Evolutionary conservation across 2,888 invertebrate species (phyloP), one percentile per base, ranked within the genome.

Genomic region (Malacosoma neustria): DNA sequence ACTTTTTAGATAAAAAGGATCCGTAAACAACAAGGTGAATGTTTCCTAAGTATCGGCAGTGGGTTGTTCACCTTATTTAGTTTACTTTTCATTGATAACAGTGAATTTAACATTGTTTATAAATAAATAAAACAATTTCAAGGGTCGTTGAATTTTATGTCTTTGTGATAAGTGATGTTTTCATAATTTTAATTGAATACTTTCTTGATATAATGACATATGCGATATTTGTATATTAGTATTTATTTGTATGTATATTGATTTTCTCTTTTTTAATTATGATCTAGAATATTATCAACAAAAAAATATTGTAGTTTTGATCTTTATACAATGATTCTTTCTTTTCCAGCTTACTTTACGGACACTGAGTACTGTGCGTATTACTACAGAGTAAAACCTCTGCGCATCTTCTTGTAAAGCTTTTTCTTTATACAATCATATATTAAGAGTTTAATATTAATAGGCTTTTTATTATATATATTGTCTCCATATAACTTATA

Each of bases 11-110:
- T 71, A 66, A 62, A 56, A 60, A 57, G n/a, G n/a, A n/a, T 46
- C 45, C 35, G 57, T 59, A 69, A 71, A 72, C 65, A 72, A 39
- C 43, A 53, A 62, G 63, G 61, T 66, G 57, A 70, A 68, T 39
- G 65, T 38, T 61, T 68, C 51, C 39, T 51, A 51, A 53, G 56
- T 60, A 53, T 45, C 49, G 46, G 45, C 42, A 49, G 43, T 48
- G 46, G 40, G 52, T 45, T 49, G 50, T 49, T 54, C 51, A 47
- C 52, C 33, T 43, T 33, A 45, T 46, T 14, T 30, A 22, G 22
- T 22, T 22, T 22, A 7, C 6, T 22, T 22, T 22, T 7, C 7
- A 22, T 22, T 22, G 22, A 22, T 22, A 22, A 22, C 9, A 22
- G 9, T 22, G 3, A 22, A 22, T 9, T 22, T 22, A 2, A 1